Percentiles rank a stretch among this genome's conserved stretches.
Conservation (phyloP, 2,888 invertebrate species). For the Baronia brevicornis region DNA sequence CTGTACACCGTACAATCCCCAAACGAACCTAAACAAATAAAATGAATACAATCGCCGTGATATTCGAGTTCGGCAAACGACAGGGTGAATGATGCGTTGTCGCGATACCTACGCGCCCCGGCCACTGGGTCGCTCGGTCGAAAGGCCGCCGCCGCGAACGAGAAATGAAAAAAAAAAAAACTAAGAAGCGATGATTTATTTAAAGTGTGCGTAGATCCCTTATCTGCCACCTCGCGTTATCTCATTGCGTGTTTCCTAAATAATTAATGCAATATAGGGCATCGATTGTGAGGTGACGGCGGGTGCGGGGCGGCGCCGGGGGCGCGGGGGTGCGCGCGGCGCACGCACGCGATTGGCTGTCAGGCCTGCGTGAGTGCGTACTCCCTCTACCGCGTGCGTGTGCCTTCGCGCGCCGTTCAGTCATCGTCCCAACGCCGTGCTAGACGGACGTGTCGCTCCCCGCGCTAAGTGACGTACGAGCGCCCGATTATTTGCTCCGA, state of each 20-base stretch:
- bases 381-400: constrained; percentile 67
- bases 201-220: constrained; percentile 63
- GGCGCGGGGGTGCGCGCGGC: constrained; percentile 71
- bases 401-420: constrained; percentile 57
- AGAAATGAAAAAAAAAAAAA: constrained; percentile 21
- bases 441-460: constrained; percentile 42
- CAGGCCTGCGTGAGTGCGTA: constrained; percentile 71
- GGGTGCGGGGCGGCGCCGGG: constrained; percentile 52
- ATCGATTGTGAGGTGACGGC: constrained; percentile 74
- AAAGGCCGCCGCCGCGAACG: constrained; percentile 23
- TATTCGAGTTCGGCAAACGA: constrained; percentile 23
- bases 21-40: constrained; percentile 11
- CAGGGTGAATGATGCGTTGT: constrained; percentile 53
- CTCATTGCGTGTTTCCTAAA: constrained; percentile 77
- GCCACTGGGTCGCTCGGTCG: neutral
- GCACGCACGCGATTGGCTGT: constrained; percentile 73
- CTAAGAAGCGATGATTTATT: constrained; percentile 55
- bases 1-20: no score
- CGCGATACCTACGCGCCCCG: constrained; percentile 29
- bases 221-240: constrained; percentile 74
- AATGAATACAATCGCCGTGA: constrained; percentile 24
- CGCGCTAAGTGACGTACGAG: constrained; percentile 46
- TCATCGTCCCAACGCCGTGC: constrained; percentile 53
- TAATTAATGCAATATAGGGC: constrained; percentile 77
- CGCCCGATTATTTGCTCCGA: constrained; percentile 43